These are phyloP conservation scores for Sycophaga agraensis DNA, from an alignment of 1,140 invertebrate genomes.

Conservation along the genomic window DNA sequence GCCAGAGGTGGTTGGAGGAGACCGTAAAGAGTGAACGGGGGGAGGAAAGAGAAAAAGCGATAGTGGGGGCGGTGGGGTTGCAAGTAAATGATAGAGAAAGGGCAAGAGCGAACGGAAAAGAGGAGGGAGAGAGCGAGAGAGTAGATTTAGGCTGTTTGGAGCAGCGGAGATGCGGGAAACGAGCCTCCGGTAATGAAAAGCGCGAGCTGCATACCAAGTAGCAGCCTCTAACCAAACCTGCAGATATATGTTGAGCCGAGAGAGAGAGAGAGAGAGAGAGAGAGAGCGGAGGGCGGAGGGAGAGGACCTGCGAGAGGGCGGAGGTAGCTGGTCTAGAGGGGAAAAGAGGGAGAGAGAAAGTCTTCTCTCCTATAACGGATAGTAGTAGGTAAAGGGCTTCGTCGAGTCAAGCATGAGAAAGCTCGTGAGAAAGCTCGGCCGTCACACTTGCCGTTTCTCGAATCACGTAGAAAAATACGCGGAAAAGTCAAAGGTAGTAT, in stretches of 20 bases:
- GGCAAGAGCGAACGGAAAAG: slow-evolving; percentile 18
- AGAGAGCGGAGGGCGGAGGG: not conserved
- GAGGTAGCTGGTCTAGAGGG: not conserved
- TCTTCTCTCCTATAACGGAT: slow-evolving; percentile 5
- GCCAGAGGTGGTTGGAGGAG: not conserved
- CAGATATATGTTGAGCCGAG: slow-evolving; percentile 33
- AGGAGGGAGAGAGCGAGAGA: slow-evolving; percentile 31
- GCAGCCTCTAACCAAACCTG: slow-evolving; percentile 52
- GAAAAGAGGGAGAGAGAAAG: not conserved
- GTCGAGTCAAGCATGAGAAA: slow-evolving; percentile 28
- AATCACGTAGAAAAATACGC: slow-evolving; percentile 20
- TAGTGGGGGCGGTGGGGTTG: not conserved
- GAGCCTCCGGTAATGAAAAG: slow-evolving; percentile 60
- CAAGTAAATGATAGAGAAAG: slow-evolving; percentile 27
- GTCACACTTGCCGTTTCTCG: not conserved
- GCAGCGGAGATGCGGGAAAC: slow-evolving; percentile 46
- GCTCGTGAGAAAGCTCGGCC: not conserved
- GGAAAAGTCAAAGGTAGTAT: not conserved
- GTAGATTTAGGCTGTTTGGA: slow-evolving; percentile 59
- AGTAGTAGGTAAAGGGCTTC: slow-evolving; percentile 29
- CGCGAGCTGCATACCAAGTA: slow-evolving; percentile 60
- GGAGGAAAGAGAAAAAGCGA: not conserved
- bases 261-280: slow-evolving; percentile 4
- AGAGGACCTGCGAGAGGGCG: not conserved
- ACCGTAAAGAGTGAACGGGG: slow-evolving; percentile 9